Conservation (phyloP, 2,113 vertebrate species). For the Leptobrachium ailaonicum region DNA sequence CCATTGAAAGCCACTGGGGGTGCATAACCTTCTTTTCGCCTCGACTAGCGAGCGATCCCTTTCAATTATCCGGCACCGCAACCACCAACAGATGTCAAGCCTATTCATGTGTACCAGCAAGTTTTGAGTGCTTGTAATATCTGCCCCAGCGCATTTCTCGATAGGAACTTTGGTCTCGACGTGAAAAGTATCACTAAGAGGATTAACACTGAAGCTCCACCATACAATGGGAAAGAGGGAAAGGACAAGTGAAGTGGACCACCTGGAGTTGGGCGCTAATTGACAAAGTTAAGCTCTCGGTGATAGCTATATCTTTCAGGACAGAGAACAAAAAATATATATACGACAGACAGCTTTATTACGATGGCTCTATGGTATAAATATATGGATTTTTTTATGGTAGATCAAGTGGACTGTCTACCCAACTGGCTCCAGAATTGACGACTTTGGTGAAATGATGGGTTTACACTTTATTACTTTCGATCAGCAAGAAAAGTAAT, state of each 20-base stretch:
- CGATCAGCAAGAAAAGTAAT: no score
- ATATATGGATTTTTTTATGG: no score
- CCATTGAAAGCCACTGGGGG: constrained; percentile 59
- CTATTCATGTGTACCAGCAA: constrained; percentile 53
- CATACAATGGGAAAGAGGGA: constrained; percentile 12
- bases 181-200: constrained; percentile 52
- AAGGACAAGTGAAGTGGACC: constrained; percentile 13
- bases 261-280: constrained; percentile 20
- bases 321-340: constrained; percentile 13
- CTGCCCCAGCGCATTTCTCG: constrained; percentile 41
- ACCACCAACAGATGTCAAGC: constrained; percentile 55
- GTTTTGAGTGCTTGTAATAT: constrained; percentile 54
- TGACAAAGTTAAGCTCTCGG: constrained; percentile 51
- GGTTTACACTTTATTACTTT: no score
- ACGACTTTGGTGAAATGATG: no score
- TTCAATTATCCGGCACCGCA: constrained; percentile 55
- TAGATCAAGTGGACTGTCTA: no score
- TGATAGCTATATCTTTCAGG: constrained; percentile 2
- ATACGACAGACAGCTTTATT: constrained; percentile 8
- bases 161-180: constrained; percentile 38
- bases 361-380: neutral
- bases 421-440: no score
- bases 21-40: constrained; percentile 59
- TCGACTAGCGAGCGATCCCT: constrained; percentile 47
- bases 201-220: constrained; percentile 55